A percentile compares a stretch with the other conserved stretches of the same genome.
Evolutionary conservation across 2,797 vertebrate species (phyloP).

Genomic region (Dipus sagitta): DNA sequence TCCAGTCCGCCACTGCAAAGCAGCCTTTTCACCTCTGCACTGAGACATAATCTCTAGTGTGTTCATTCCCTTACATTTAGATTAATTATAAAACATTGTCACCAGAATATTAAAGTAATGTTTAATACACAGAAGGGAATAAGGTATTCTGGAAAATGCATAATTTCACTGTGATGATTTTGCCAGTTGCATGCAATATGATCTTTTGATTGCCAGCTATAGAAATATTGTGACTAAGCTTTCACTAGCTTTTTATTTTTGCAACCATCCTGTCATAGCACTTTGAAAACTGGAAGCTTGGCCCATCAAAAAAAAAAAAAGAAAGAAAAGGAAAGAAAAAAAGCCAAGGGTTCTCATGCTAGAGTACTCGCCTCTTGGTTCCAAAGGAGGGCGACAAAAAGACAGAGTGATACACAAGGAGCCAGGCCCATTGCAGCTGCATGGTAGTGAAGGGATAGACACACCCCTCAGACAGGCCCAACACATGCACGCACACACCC

Average conservation of each 20-base stretch:
- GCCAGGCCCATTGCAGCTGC: background rate
- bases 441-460: background rate
- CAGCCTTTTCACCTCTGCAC: constrained; percentile 82
- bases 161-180: constrained; percentile 87
- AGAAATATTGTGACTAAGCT: constrained; percentile 81
- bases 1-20: constrained; percentile 8
- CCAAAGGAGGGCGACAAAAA: background rate
- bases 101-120: constrained; percentile 90
- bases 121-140: constrained; percentile 91
- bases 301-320: constrained; percentile 81
- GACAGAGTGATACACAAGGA: background rate
- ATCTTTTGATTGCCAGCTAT: constrained; percentile 83
- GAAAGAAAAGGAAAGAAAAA: constrained; percentile 66
- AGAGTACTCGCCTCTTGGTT: constrained; percentile 70
- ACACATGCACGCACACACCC: background rate
- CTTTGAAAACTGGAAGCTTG: constrained; percentile 83
- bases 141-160: constrained; percentile 87
- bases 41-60: constrained; percentile 83
- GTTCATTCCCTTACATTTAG: constrained; percentile 86
- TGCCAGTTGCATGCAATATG: constrained; percentile 84
- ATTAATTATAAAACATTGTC: constrained; percentile 92
- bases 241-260: constrained; percentile 82
- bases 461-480: too few relatives aligned
- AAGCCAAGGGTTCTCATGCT: constrained; percentile 74
- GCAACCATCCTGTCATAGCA: constrained; percentile 81